These are phyloP conservation scores for Bicyclus anynana DNA, from an alignment of 1,140 invertebrate species.

Conservation along the genomic window DNA sequence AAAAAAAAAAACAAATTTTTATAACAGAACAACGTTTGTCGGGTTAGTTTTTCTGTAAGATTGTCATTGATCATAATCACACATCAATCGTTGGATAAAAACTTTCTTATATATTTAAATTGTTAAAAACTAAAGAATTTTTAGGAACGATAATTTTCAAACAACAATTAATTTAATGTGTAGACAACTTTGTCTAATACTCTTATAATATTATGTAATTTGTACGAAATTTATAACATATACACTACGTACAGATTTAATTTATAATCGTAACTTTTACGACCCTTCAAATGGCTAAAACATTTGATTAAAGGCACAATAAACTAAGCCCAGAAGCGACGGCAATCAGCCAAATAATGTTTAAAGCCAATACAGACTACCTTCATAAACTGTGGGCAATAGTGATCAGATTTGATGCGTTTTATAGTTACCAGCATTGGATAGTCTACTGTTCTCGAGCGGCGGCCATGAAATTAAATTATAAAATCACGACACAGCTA, in stretches of 20 bases:
- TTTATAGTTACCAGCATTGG: slow-evolving; percentile 53
- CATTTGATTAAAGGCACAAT: slow-evolving; percentile 33
- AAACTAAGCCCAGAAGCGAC: slow-evolving; percentile 4
- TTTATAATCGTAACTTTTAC: slow-evolving; percentile 58
- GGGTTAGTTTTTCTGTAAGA: too few species aligned
- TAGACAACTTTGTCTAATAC: too few species aligned
- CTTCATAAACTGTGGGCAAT: slow-evolving; percentile 49
- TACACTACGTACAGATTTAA: slow-evolving; percentile 57
- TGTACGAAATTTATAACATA: slow-evolving; percentile 40
- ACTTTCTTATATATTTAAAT: too few species aligned
- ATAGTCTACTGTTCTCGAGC: slow-evolving; percentile 38
- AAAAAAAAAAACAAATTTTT: too few species aligned
- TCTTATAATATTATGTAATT: slow-evolving; percentile 10
- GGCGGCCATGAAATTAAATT: slow-evolving; percentile 17
- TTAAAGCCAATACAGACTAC: too few species aligned
- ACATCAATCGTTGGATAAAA: too few species aligned
- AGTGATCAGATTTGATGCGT: slow-evolving; percentile 56
- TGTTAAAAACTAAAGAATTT: too few species aligned
- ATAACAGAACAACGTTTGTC: too few species aligned
- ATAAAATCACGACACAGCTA: slow-evolving; percentile 9
- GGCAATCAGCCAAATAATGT: slow-evolving; percentile 34
- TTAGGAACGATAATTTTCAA: too few species aligned
- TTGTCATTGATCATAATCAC: too few species aligned
- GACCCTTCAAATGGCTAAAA: slow-evolving; percentile 30
- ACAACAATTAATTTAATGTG: too few species aligned